Evolutionary conservation across 2,888 invertebrate genomes (phyloP).

Genomic region (Watsonalla cultraria): DNA sequence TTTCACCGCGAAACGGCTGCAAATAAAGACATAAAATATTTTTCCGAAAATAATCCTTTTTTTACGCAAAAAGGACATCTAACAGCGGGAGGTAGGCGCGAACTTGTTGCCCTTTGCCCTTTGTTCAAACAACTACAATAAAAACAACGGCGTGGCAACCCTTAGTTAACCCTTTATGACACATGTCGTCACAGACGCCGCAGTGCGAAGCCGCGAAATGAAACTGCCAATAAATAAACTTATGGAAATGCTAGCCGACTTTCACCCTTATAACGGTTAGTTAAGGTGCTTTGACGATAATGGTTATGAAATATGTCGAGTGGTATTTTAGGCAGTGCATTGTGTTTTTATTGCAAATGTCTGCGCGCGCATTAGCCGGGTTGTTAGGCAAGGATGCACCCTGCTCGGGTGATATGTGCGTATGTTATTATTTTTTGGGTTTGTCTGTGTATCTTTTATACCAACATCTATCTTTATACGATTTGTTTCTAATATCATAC

Average conservation of each 20-base stretch:
- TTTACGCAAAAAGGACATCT: constrained; percentile 44
- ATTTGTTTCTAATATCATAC: no score
- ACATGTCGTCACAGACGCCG: constrained; percentile 54
- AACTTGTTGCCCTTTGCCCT: constrained; percentile 66
- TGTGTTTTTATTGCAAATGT: constrained; percentile 62
- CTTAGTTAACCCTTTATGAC: constrained; percentile 59
- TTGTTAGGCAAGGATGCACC: constrained; percentile 42
- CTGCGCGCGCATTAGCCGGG: constrained; percentile 52
- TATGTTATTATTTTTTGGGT: constrained; percentile 33
- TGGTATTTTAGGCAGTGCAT: constrained; percentile 31
- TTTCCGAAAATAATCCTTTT: constrained; percentile 43
- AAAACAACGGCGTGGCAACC: constrained; percentile 65
- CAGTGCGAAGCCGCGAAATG: constrained; percentile 43
- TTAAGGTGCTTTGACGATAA: constrained; percentile 4
- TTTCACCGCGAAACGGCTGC: constrained; percentile 2
- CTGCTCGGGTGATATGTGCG: constrained; percentile 45
- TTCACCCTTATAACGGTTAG: not conserved
- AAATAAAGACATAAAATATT: constrained; percentile 49
- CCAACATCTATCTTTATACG: not conserved
- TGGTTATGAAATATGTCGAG: constrained; percentile 27
- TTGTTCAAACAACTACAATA: constrained; percentile 54
- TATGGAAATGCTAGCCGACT: not conserved
- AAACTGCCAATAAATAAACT: constrained; percentile 13
- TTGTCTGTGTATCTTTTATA: constrained; percentile 14
- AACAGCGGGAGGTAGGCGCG: constrained; percentile 62